Conservation (phyloP, 1,140 invertebrate species). For the Calliphora vicina region DNA sequence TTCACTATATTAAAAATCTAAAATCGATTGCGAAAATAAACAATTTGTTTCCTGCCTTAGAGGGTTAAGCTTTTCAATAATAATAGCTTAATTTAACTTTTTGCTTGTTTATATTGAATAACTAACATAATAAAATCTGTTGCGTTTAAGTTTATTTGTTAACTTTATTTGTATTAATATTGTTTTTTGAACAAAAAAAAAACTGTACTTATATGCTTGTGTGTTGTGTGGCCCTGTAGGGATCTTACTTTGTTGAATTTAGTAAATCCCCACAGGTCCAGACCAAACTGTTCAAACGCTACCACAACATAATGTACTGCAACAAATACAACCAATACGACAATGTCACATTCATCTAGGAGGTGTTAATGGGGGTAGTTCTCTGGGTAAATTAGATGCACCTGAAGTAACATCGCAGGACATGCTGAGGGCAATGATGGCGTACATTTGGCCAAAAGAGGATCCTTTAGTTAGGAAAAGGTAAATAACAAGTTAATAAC, state of each 20-base stretch:
- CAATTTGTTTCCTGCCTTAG: no score
- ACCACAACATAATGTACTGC: constrained; percentile 47
- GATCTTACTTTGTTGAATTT: constrained; percentile 57
- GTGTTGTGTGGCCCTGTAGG: constrained; percentile 61
- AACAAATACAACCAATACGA: constrained; percentile 61
- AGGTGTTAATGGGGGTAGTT: constrained; percentile 72
- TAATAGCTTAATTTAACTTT: no score
- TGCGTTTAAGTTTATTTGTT: neutral
- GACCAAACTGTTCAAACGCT: constrained; percentile 48
- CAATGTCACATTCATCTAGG: constrained; percentile 90
- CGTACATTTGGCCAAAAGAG: constrained; percentile 95
- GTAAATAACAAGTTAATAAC: constrained; percentile 39
- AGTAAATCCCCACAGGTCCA: constrained; percentile 56
- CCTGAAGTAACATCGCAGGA: constrained; percentile 75
- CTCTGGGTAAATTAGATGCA: constrained; percentile 66
- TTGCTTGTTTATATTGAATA: no score
- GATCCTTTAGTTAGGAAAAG: constrained; percentile 56
- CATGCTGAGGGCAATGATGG: constrained; percentile 88
- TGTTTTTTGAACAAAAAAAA: neutral
- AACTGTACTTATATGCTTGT: constrained; percentile 25
- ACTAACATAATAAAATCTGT: no score
- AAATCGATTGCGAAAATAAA: no score
- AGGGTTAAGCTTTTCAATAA: no score
- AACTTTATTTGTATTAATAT: neutral
- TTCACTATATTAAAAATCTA: no score